These are phyloP conservation scores for Caenorhabditis plicata DNA, from an alignment of 2,888 invertebrate species.

Conservation along the genomic window DNA sequence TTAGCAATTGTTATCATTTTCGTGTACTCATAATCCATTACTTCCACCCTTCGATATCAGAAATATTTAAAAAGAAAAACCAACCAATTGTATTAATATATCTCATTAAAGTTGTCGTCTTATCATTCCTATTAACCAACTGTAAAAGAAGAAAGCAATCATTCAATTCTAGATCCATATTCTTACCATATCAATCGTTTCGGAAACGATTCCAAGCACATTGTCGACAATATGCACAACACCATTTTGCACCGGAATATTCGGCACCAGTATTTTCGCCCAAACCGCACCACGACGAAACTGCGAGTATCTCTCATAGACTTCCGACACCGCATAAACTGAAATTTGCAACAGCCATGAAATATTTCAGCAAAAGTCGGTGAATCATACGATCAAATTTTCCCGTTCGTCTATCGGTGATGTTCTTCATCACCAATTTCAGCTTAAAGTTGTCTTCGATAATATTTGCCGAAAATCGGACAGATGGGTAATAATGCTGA, in stretches of 20 bases:
- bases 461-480: conserved; percentile 63
- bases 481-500: conserved; percentile 62
- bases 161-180: not conserved
- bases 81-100: conserved; percentile 65
- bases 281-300: conserved; percentile 66
- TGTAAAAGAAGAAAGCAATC: conserved; percentile 19
- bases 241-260: conserved; percentile 66
- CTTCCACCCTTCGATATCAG: not conserved
- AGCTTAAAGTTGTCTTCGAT: conserved; percentile 66
- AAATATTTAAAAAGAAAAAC: not conserved
- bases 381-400: conserved; percentile 61
- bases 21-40: not conserved
- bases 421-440: conserved; percentile 64
- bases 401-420: conserved; percentile 65
- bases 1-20: too few species aligned
- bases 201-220: conserved; percentile 65
- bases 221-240: conserved; percentile 66
- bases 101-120: conserved; percentile 61
- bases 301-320: conserved; percentile 64
- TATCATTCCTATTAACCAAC: conserved; percentile 57
- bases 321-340: conserved; percentile 65
- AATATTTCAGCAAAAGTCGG: not conserved
- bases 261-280: conserved; percentile 65
- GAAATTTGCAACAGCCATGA: conserved; percentile 10
- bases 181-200: conserved; percentile 63